Conservation (phyloP, 2,888 invertebrate genomes). For the Strigamia maritima region DNA sequence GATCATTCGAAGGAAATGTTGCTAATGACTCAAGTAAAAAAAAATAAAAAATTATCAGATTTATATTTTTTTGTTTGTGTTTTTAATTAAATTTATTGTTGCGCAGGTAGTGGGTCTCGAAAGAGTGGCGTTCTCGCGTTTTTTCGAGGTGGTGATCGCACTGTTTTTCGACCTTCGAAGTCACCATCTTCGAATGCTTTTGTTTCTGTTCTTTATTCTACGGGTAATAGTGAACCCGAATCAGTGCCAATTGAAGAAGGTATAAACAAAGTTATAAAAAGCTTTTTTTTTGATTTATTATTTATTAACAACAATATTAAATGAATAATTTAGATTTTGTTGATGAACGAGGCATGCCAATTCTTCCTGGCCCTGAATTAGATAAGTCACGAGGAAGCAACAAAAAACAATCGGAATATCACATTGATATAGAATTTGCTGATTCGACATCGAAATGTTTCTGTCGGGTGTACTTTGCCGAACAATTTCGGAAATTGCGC, state of each 20-base stretch:
- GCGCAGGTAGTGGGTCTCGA: neutral
- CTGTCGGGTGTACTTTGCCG: slow-evolving; percentile 81
- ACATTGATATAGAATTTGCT: slow-evolving; percentile 57
- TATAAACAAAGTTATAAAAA: neutral
- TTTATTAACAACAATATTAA: neutral
- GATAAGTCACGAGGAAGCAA: slow-evolving; percentile 29
- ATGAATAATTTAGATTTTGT: neutral
- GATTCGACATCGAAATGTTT: slow-evolving; percentile 75
- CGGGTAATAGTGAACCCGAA: neutral
- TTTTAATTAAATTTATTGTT: neutral
- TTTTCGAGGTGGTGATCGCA: slow-evolving; percentile 39
- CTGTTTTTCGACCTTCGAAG: neutral
- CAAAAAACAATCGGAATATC: slow-evolving; percentile 43
- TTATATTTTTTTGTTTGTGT: neutral
- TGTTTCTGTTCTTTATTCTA: slow-evolving; percentile 23
- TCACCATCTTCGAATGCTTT: neutral
- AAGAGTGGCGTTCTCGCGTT: slow-evolving; percentile 41
- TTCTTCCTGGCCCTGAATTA: slow-evolving; percentile 7
- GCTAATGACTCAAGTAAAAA: neutral
- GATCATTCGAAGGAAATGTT: neutral
- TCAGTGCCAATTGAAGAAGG: neutral
- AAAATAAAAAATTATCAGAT: no score
- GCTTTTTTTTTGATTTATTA: neutral
- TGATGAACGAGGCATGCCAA: slow-evolving; percentile 25
- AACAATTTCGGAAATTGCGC: slow-evolving; percentile 81